Percentiles rank a stretch among this genome's conserved stretches.
Evolutionary conservation across 2,113 vertebrate species (phyloP).

Genomic region (Nesoenas mayeri): DNA sequence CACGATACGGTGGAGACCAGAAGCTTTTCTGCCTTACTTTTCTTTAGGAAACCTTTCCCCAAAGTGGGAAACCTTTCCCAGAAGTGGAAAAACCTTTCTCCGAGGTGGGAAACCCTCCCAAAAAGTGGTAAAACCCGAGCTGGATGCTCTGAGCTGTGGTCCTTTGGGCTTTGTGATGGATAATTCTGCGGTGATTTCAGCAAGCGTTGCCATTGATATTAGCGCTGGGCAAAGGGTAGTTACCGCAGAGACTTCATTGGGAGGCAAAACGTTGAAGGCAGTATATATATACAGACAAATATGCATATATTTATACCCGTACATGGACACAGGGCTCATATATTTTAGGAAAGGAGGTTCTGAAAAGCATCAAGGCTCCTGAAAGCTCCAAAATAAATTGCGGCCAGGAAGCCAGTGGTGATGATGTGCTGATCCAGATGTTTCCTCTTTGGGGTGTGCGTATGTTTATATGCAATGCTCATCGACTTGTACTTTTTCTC

Average conservation of each 20-base stretch:
- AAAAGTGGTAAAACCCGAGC: background rate
- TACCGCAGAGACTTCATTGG: rapidly evolving
- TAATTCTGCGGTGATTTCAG: background rate
- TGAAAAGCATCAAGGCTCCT: background rate
- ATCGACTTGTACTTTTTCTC: background rate
- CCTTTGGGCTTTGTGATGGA: background rate
- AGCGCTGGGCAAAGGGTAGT: background rate
- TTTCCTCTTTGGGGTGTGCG: rapidly evolving
- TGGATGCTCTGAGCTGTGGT: background rate
- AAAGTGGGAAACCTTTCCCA: background rate
- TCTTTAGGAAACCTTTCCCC: background rate
- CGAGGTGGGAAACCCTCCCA: background rate
- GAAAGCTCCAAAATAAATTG: background rate
- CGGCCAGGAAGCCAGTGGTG: background rate
- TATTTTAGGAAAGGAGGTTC: background rate
- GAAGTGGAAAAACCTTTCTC: too few species aligned
- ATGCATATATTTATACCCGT: rapidly evolving
- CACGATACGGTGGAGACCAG: rapidly evolving
- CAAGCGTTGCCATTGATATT: background rate
- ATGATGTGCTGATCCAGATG: background rate
- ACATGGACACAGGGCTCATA: rapidly evolving
- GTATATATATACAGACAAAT: rapidly evolving
- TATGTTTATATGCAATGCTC: background rate
- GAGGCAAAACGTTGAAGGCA: background rate
- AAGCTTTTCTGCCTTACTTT: background rate